Evolutionary conservation across 1,140 invertebrate genomes (phyloP).

Genomic region (Meloidogyne exigua): DNA sequence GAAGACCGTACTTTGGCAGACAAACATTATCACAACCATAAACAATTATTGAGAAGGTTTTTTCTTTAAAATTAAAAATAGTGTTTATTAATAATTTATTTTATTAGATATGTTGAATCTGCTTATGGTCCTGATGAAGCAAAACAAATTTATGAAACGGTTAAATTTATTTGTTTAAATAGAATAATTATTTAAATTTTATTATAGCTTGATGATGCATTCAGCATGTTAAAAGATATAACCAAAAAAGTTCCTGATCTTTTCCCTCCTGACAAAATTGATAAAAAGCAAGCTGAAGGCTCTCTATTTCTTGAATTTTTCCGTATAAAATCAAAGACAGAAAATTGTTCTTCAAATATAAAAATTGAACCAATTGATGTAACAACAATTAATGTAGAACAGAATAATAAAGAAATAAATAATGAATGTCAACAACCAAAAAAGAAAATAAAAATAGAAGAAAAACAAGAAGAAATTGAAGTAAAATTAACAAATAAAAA

Average conservation of each 20-base stretch:
- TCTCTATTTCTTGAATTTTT: not conserved
- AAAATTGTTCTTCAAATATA: constrained; percentile 1
- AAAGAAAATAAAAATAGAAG: constrained; percentile 5
- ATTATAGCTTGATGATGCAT: not conserved
- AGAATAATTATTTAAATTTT: not conserved
- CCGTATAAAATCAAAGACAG: not conserved
- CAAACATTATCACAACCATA: constrained; percentile 40
- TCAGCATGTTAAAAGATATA: not conserved
- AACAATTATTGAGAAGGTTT: constrained; percentile 48
- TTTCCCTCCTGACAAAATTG: constrained; percentile 1
- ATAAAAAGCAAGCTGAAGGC: not conserved
- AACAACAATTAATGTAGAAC: not conserved
- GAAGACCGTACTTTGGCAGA: constrained; percentile 39
- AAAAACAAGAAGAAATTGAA: not conserved
- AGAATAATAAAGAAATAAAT: not conserved
- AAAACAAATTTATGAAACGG: constrained; percentile 21
- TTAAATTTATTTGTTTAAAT: not conserved
- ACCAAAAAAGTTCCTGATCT: not conserved
- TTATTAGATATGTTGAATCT: constrained; percentile 57
- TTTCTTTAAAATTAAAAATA: not conserved
- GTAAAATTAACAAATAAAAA: not conserved
- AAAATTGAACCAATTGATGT: not conserved
- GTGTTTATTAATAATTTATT: not conserved
- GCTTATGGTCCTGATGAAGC: constrained; percentile 41
- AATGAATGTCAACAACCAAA: not conserved